phyloP scores from a whole-genome alignment of 92 coral and sea anemone genomes.

The Parazoanthus darwini region DNA sequence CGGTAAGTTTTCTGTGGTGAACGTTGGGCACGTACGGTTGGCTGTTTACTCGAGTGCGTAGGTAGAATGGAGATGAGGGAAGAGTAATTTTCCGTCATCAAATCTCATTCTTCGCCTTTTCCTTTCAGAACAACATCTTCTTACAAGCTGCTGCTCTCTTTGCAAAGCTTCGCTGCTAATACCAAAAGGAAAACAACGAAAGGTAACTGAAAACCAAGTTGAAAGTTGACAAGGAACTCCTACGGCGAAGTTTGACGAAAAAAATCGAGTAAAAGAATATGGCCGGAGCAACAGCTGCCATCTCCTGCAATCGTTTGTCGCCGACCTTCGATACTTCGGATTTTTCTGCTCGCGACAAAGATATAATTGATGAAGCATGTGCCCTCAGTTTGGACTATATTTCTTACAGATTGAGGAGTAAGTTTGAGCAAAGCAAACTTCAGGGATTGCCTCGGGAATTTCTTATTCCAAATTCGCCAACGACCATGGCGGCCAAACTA shows the following conservation, averaged over 20 bases:
- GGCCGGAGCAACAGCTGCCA: slow-evolving; percentile 99
- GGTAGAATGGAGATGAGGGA: slow-evolving; percentile 34
- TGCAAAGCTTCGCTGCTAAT: slow-evolving; percentile 39
- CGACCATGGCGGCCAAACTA: slow-evolving; percentile 69
- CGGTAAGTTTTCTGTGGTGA: slow-evolving; percentile 34
- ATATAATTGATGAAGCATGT: slow-evolving; percentile 58
- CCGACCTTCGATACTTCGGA: slow-evolving; percentile 74
- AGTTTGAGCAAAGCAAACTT: slow-evolving; percentile 92
- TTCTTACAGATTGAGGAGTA: slow-evolving; percentile 86
- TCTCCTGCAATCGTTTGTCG: slow-evolving; percentile 73
- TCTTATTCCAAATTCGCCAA: slow-evolving; percentile 88
- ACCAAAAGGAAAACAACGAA: slow-evolving; percentile 18
- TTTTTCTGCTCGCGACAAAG: slow-evolving; percentile 69
- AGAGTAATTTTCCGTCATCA: slow-evolving; percentile 29
- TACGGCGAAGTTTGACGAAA: slow-evolving; percentile 24
- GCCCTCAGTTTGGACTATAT: slow-evolving; percentile 81
- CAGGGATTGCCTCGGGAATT: slow-evolving; percentile 81
- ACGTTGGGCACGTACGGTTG: slow-evolving; percentile 29
- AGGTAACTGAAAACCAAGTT: slow-evolving; percentile 31
- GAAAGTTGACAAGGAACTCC: slow-evolving; percentile 39
- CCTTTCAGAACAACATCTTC: slow-evolving; percentile 33
- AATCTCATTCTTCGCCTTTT: slow-evolving; percentile 23
- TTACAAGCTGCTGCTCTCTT: slow-evolving; percentile 32
- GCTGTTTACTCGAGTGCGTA: slow-evolving; percentile 45
- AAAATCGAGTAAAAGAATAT: slow-evolving; percentile 53